Base-by-base conservation (phyloP, 1,140 invertebrate species). In the Macrocentrus cingulum region DNA sequence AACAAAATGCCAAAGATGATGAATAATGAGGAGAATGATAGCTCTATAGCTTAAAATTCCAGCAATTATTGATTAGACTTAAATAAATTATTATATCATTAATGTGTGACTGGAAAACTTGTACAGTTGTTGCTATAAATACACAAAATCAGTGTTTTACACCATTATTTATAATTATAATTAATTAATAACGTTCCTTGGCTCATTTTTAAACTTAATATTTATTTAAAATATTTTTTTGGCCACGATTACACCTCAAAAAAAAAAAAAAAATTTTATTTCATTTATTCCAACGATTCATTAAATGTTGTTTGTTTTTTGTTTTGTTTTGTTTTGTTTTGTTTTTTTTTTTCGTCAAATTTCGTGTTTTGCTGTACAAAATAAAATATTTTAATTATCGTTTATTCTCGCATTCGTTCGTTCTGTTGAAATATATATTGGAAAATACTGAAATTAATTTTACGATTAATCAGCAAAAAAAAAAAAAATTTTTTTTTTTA, bases 51-150 rank as follows among this genome's bases (percentile, higher is more conserved):
- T 8, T 8, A 19, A 15, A 39, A 46, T 49, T 44, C 44, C 34
- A 25, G 41, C 25, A 56, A 29, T 39, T 56, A 56, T 49, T 49
- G 20, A 37, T 39, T 56, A 37, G 36, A 36, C 23, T 49, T 39
- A n/a, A 39, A 49, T 49, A 23, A 67, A 65, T 68, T 69, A 67
- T 65, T 69, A 67, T 67, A 71, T 69, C 56, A 75, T 70, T 70
- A 46, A 69, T 68, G 69, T 74, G 74, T 76, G 75, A 73, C 66
- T 68, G 71, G 61, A 76, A 51, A 52, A 56, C 71, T 72, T 79
- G 77, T 79, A 79, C 76, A 79, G 74, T 77, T 77, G 75, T 78
- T 79, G 77, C 77, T 78, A 79, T 76, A 72, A 79, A 78, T 77
- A 78, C 75, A 79, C 76, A 62, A 76, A 71, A 77, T 77, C 76